Evolutionary conservation across 2,797 vertebrate species (phyloP), one percentile per base, ranked within the genome.

Genomic region (Acanthis flammea): DNA sequence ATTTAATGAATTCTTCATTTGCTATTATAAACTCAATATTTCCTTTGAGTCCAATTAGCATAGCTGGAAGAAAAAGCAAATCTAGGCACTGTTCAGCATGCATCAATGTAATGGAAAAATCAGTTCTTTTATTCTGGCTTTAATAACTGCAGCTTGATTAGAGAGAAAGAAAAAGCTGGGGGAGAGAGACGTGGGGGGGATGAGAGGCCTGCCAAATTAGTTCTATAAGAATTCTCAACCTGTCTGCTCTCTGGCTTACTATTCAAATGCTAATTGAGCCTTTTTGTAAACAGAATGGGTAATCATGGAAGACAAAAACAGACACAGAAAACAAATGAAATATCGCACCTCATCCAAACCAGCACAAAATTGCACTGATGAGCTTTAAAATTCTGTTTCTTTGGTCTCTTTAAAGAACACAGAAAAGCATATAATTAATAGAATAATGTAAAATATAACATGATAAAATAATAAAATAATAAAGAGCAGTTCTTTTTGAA

Each of bases 41-140:
- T 98, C 98, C 98, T 98, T 98, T 97, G 98, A 98, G 98, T 97
- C 98, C 98, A 98, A 98, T 98, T 98, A 98, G 95, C 97, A 98
- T 96, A 97, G 97, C 96, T 97, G 94, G 97, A 98, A 97, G 97
- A 97, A 98, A 97, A 97, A 96, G 96, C 96, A 97, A 98, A 97
- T 96, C 97, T 97, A 97, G 95, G 80, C 90, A 95, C 95, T 96
- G 96, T 98, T 98, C 97, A 97, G 96, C 95, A 96, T 94, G 94
- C 97, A 97, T 97, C 97, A 96, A 86, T 97, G 97, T 97, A 98
- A 98, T 97, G 95, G 98, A 97, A 98, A 90, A 98, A 98, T 98
- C 98, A 97, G 97, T 97, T 96, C 97, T 97, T 98, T 98, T 98
- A 97, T 98, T 98, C 97, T 89, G 86, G 96, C 94, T 97, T 98